Conservation (phyloP, 1,140 invertebrate genomes). For the Temnothorax longispinosus region DNA sequence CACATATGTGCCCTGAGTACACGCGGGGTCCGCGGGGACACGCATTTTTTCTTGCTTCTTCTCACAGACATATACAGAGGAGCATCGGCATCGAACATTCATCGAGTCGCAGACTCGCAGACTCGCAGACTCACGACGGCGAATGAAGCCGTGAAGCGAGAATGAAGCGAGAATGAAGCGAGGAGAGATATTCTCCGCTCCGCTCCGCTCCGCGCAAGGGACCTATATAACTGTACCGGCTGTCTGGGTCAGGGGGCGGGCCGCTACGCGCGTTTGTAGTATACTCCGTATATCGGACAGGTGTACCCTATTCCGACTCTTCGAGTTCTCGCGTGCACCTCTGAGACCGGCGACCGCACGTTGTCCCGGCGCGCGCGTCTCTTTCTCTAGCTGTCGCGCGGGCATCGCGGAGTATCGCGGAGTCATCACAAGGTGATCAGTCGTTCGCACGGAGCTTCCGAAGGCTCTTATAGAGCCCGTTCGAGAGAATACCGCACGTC, state of each 20-base stretch:
- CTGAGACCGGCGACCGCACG: conserved; percentile 66
- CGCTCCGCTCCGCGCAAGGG: conserved; percentile 69
- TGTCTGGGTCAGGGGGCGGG: conserved; percentile 88
- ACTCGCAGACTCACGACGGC: conserved; percentile 51
- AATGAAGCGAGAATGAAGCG: conserved; percentile 62
- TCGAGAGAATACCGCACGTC: background rate
- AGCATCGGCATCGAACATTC: conserved; percentile 24
- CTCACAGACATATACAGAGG: background rate
- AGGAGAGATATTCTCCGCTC: conserved; percentile 75
- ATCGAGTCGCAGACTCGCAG: conserved; percentile 25
- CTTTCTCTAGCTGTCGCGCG: conserved; percentile 75
- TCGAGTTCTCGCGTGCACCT: conserved; percentile 82
- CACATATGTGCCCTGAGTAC: background rate
- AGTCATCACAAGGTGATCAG: conserved; percentile 62
- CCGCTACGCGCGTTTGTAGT: conserved; percentile 82
- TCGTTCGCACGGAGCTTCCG: conserved; percentile 58
- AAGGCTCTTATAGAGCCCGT: conserved; percentile 23
- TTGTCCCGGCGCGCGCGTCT: conserved; percentile 59
- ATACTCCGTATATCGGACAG: conserved; percentile 86
- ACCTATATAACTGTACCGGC: conserved; percentile 87
- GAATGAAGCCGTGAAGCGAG: conserved; percentile 46
- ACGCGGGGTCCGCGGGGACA: background rate
- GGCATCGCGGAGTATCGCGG: conserved; percentile 63
- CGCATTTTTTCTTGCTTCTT: background rate
- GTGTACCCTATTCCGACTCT: conserved; percentile 86